Evolutionary conservation across 2,113 vertebrate genomes (phyloP).

Genomic region (Pseudopodoces humilis): DNA sequence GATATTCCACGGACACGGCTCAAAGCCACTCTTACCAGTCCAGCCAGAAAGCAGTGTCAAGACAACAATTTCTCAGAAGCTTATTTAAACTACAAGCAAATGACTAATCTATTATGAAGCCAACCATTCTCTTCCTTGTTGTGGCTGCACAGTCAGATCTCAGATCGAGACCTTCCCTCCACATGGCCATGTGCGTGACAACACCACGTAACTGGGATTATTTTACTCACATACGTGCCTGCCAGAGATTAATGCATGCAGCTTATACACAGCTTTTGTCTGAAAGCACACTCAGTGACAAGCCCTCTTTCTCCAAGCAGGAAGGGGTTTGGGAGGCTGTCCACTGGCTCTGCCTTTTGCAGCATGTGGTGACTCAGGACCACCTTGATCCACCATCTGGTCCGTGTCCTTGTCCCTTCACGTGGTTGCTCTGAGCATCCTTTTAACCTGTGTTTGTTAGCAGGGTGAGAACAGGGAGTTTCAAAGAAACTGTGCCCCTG

Average conservation of each 20-base stretch:
- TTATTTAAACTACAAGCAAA: slow-evolving; percentile 18
- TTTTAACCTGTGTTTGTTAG: neutral
- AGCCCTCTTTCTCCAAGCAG: neutral
- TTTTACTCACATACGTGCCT: neutral
- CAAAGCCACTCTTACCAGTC: slow-evolving; percentile 7
- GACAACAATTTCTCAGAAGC: neutral
- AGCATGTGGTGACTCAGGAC: neutral
- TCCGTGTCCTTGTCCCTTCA: neutral
- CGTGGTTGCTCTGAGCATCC: fast-evolving
- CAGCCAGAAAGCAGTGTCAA: neutral
- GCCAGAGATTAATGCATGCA: neutral
- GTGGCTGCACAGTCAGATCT: neutral
- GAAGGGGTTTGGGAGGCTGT: neutral
- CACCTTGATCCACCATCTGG: neutral
- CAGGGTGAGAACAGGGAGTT: neutral
- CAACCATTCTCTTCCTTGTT: neutral
- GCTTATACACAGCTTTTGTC: neutral
- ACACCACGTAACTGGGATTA: neutral
- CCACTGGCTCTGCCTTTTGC: neutral
- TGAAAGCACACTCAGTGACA: neutral
- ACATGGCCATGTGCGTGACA: fast-evolving
- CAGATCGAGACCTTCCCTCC: neutral
- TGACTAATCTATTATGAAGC: slow-evolving; percentile 1
- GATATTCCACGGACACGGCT: neutral
- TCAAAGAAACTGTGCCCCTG: neutral